These are phyloP conservation scores for Chymomyza procnemis DNA, from an alignment of 2,888 invertebrate genomes.

Conservation along the genomic window DNA sequence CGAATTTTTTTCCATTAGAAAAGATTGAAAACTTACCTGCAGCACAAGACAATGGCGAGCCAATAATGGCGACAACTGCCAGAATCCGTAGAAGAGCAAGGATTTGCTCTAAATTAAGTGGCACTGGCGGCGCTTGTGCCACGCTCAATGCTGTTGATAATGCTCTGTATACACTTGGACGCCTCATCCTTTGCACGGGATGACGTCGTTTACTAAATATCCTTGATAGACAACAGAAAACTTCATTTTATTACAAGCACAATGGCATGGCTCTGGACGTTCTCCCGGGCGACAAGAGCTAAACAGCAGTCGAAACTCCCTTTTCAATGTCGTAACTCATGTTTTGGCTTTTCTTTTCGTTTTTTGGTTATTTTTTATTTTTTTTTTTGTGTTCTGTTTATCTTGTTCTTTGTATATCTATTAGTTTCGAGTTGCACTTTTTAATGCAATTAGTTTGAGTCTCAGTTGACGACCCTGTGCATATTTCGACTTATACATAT, in stretches of 20 bases:
- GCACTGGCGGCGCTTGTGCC: slow-evolving; percentile 27
- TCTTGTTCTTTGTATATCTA: neutral
- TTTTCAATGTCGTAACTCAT: neutral
- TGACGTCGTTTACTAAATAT: slow-evolving; percentile 59
- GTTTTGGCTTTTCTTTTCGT: neutral
- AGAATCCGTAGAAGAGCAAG: slow-evolving; percentile 44
- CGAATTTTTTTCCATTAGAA: too few relatives aligned
- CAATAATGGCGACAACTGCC: slow-evolving; percentile 42
- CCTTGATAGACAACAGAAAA: slow-evolving; percentile 51
- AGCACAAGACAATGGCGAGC: slow-evolving; percentile 36
- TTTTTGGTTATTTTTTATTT: too few relatives aligned
- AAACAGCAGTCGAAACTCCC: neutral
- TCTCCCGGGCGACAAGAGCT: slow-evolving; percentile 4
- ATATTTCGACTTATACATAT: too few relatives aligned
- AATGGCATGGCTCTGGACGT: slow-evolving; percentile 20
- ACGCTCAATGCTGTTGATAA: slow-evolving; percentile 49
- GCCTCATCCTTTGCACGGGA: slow-evolving; percentile 74
- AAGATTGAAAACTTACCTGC: slow-evolving; percentile 41
- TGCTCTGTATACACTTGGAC: slow-evolving; percentile 54
- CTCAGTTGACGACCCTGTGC: too few relatives aligned
- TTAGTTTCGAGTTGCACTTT: neutral
- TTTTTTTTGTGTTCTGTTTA: too few relatives aligned
- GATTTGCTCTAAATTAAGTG: slow-evolving; percentile 4
- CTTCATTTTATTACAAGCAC: slow-evolving; percentile 51
- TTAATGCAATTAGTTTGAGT: too few relatives aligned